Evolutionary conservation across 2,113 vertebrate species (phyloP).

Genomic region (Epinephelus moara): DNA sequence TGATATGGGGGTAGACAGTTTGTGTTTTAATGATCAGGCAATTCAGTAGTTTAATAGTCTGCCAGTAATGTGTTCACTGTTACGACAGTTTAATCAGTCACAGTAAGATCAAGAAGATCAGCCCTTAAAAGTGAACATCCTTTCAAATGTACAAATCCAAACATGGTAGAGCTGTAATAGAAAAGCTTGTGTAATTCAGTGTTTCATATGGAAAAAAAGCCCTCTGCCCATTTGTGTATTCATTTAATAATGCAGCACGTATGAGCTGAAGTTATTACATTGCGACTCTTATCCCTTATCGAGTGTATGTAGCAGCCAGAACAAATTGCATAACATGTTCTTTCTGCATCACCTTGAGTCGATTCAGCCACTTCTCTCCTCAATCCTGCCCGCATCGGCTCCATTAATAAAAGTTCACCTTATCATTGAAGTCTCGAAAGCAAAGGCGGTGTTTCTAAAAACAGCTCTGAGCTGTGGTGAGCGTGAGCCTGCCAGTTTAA

Average conservation of each 20-base stretch:
- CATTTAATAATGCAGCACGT: slow-evolving; percentile 18
- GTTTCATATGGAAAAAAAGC: slow-evolving; percentile 18
- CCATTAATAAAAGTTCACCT: slow-evolving; percentile 54
- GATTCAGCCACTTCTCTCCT: background rate
- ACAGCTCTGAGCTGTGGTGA: slow-evolving; percentile 26
- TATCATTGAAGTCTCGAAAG: slow-evolving; percentile 59
- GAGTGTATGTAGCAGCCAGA: slow-evolving; percentile 1
- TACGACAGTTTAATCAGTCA: background rate
- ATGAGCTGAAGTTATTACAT: slow-evolving; percentile 29
- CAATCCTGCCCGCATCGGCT: slow-evolving; percentile 14
- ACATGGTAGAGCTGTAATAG: background rate
- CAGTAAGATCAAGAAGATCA: slow-evolving; percentile 13
- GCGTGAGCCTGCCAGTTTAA: slow-evolving; percentile 49
- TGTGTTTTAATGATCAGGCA: background rate
- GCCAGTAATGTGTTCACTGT: background rate
- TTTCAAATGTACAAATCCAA: slow-evolving; percentile 15
- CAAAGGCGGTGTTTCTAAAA: slow-evolving; percentile 57
- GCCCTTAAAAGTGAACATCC: background rate
- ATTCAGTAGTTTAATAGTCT: background rate
- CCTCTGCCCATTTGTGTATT: slow-evolving; percentile 9
- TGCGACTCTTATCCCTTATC: background rate
- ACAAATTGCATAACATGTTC: slow-evolving; percentile 7
- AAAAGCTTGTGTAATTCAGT: slow-evolving; percentile 10
- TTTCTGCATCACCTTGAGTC: background rate
- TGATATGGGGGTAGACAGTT: background rate